Percentiles rank a stretch among this genome's conserved stretches.
phyloP scores from a whole-genome alignment of 2,113 vertebrate genomes.

The Rhinolophus sinicus region DNA sequence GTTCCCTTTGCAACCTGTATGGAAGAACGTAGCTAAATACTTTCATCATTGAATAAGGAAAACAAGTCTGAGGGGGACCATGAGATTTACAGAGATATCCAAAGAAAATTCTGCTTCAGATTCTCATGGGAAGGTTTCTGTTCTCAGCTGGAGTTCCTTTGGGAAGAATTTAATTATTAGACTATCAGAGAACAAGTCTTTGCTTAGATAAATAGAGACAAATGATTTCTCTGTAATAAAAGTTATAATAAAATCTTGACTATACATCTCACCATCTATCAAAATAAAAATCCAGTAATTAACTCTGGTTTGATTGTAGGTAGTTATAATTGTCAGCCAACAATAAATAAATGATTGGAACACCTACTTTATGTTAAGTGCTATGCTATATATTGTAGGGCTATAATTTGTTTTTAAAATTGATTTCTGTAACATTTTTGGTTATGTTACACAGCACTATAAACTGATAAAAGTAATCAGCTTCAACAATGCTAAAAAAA shows the following conservation, averaged over 20 bases:
- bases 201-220: slow-evolving; percentile 31
- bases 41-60: not conserved
- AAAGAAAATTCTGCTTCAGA: slow-evolving; percentile 30
- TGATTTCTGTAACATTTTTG: not conserved
- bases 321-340: not conserved
- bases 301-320: not conserved
- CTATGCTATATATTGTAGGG: not conserved
- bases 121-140: slow-evolving; percentile 59
- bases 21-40: not conserved
- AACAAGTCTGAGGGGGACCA: slow-evolving; percentile 18
- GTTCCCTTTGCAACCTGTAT: not conserved
- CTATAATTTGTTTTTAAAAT: slow-evolving; percentile 18
- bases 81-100: not conserved
- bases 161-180: slow-evolving; percentile 45
- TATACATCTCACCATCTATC: not conserved
- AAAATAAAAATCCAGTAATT: not conserved
- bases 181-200: not conserved
- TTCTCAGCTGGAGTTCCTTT: slow-evolving; percentile 40
- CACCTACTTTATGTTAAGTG: not conserved
- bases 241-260: not conserved
- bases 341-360: not conserved
- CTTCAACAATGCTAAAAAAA: not conserved
- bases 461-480: not conserved
- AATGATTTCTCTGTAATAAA: not conserved
- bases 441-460: not conserved